Base-by-base conservation (phyloP, 37 sponge, comb jelly and placozoan genomes). In the Theonella swinhoei region DNA sequence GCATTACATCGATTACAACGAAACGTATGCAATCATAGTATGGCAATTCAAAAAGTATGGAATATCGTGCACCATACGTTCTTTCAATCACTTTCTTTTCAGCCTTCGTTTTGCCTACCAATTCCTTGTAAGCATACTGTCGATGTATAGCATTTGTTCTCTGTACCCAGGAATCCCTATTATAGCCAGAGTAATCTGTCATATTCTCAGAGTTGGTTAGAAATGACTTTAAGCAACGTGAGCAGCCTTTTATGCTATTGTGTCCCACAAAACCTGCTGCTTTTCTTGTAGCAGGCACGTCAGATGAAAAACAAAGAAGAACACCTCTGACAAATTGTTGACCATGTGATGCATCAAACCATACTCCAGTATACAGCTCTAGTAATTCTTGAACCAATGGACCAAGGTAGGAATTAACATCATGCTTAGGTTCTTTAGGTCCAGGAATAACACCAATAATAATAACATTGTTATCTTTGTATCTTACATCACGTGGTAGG, bases 1-100 rank as follows among this genome's bases (percentile, higher is more conserved):
- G 91, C 86, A 90, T 85, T 4, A 83, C 83, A 74, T 90, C 90
- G 28, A 90, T 67, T 24, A 63, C 68, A 76, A 74, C 80, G 4
- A 14, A 63, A 39, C 77, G 39, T 28, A 90, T 58, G 30, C 70
- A 39, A 41, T 90, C 82, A 74, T 81, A 80, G 62, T 85, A 85
- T 0, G 81, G 64, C 22, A 90, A 65, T 5, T 42, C 4, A 3
- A 85, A 28, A 22, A 90, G 82, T 25, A 69, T 64, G 22, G 81
- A 80, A 68, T 85, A 90, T 39, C 72, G 74, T 8, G 62, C 64
- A 30, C 91, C 86, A 74, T 70, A 41, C 38, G 54, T 41, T 42
- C 9, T 24, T 79, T 71, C 65, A 26, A 80, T 70, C 47, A 71
- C n/a, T 23, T 79, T 19, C 34, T 62, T 62, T 14, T 75, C 70